These are phyloP conservation scores for Anoncus sp. DNA, from an alignment of 2,888 invertebrate species.

Conservation along the genomic window DNA sequence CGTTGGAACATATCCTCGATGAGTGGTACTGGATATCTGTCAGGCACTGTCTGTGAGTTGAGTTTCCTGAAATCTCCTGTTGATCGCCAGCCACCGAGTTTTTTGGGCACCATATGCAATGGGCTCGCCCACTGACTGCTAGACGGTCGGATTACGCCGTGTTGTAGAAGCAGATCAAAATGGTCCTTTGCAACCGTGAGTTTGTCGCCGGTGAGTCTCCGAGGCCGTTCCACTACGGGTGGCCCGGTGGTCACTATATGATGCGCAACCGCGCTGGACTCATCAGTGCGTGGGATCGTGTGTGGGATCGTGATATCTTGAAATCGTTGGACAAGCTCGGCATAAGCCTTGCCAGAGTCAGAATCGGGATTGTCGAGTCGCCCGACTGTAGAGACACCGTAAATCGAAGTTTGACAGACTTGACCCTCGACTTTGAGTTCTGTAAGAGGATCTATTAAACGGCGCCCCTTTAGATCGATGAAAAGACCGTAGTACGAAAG, in stretches of 20 bases:
- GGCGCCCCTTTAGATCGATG: constrained; percentile 18
- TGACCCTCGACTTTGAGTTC: neutral
- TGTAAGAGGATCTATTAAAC: constrained; percentile 23
- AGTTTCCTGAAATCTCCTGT: constrained; percentile 39
- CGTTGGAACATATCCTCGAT: constrained; percentile 67
- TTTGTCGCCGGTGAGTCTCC: constrained; percentile 16
- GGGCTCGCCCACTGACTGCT: constrained; percentile 67
- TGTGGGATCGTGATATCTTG: no score
- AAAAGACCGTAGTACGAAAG: constrained; percentile 33
- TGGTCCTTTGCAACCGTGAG: constrained; percentile 42
- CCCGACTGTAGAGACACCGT: constrained; percentile 16
- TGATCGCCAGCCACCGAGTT: neutral
- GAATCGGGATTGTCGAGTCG: no score
- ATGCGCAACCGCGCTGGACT: no score
- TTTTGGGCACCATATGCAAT: constrained; percentile 49
- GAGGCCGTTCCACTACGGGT: constrained; percentile 24
- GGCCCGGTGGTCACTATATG: constrained; percentile 26
- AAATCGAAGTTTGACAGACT: neutral
- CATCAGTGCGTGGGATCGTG: no score
- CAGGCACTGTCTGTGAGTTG: constrained; percentile 60
- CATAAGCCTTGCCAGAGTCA: no score
- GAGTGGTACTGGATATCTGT: constrained; percentile 71
- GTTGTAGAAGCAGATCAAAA: constrained; percentile 61
- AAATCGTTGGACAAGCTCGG: no score
- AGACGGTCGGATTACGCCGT: constrained; percentile 67